A percentile compares a stretch with the other conserved stretches of the same genome.
phyloP scores from a whole-genome alignment of 2,888 invertebrate genomes.

The Platypus cylindrus region DNA sequence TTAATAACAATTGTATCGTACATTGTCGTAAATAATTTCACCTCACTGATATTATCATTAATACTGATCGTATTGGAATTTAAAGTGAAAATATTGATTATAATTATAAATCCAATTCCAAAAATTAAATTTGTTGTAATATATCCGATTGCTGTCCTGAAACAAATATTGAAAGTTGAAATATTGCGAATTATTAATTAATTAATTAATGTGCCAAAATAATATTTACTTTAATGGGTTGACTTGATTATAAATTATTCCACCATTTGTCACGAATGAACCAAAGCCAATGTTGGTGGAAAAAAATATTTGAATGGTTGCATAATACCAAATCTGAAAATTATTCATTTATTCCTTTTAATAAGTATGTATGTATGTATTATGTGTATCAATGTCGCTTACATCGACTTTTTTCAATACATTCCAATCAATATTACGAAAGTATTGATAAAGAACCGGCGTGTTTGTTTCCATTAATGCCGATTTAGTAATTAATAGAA shows the following conservation, averaged over 20 bases:
- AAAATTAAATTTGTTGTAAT: constrained; percentile 43
- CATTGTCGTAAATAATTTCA: constrained; percentile 45
- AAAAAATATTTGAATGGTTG: constrained; percentile 49
- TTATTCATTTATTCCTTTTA: too few species aligned
- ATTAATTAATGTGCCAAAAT: background rate
- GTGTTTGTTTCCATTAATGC: constrained; percentile 23
- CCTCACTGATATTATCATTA: constrained; percentile 38
- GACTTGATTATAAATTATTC: constrained; percentile 48
- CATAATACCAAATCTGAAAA: constrained; percentile 48
- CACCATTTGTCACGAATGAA: constrained; percentile 49
- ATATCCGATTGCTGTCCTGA: constrained; percentile 47
- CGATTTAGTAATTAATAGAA: constrained; percentile 29
- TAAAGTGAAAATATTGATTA: constrained; percentile 41
- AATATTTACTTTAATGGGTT: constrained; percentile 50
- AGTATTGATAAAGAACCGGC: constrained; percentile 24
- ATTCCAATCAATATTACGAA: constrained; percentile 27
- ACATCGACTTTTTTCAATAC: constrained; percentile 27
- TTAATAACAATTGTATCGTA: constrained; percentile 39
- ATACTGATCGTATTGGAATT: constrained; percentile 22
- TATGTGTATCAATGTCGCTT: too few species aligned
- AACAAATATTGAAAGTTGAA: constrained; percentile 26
- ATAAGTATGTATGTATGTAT: too few species aligned
- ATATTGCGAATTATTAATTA: background rate
- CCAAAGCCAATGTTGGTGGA: constrained; percentile 53
- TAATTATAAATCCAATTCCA: constrained; percentile 44